A percentile compares a stretch with the other conserved stretches of the same genome.
phyloP scores from a whole-genome alignment of 2,797 vertebrate species.

The Eleutherodactylus coqui region DNA sequence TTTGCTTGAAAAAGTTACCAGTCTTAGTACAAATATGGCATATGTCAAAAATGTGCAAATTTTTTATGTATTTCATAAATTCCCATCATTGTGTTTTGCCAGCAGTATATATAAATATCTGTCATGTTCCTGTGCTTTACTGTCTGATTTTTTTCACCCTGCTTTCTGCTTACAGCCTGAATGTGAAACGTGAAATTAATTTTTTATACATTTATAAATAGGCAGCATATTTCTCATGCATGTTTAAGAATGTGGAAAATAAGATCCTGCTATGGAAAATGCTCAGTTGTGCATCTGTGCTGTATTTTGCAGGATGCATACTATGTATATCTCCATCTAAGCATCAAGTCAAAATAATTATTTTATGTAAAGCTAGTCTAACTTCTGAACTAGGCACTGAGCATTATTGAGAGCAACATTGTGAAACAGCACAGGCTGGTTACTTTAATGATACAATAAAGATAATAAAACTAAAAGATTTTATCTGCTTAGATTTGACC shows the following conservation, averaged over 20 bases:
- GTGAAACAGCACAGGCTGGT: background rate
- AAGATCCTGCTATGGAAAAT: conserved; percentile 33
- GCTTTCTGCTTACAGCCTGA: conserved; percentile 44
- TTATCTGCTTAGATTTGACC: background rate
- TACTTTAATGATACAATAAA: background rate
- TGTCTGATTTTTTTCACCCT: conserved; percentile 21
- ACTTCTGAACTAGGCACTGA: conserved; percentile 30
- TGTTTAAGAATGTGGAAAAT: conserved; percentile 57
- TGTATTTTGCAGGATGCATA: background rate
- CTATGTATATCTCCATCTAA: conserved; percentile 34
- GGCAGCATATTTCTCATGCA: conserved; percentile 41
- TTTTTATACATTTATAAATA: conserved; percentile 36
- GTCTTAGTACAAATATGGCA: no score
- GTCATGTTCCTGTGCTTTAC: conserved; percentile 5
- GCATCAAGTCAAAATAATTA: conserved; percentile 29
- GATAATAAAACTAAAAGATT: background rate
- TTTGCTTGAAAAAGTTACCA: no score
- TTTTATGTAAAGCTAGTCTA: conserved; percentile 21
- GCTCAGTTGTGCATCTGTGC: background rate
- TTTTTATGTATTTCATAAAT: no score
- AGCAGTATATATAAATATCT: conserved; percentile 42
- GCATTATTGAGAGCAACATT: conserved; percentile 29
- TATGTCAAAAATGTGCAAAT: no score
- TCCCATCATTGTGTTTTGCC: no score
- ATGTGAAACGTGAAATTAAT: conserved; percentile 46